Conservation (phyloP, 2,888 invertebrate genomes). For the Leptinotarsa haldemani region DNA sequence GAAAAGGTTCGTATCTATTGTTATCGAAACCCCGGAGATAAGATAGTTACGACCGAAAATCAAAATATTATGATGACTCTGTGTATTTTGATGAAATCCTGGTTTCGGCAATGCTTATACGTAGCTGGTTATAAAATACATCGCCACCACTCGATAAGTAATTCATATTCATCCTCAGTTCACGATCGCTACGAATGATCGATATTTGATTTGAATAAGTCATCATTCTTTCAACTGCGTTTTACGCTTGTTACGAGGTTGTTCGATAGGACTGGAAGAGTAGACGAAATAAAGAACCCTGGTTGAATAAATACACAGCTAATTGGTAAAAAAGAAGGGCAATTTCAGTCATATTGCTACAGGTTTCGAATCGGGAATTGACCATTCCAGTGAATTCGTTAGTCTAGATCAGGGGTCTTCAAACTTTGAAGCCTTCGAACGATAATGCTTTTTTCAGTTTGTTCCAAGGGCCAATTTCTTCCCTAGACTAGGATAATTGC, state of each 20-base stretch:
- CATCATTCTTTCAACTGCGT: background rate
- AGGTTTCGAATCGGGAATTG: too few relatives aligned
- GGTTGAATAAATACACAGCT: too few relatives aligned
- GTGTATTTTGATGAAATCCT: background rate
- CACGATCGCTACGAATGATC: background rate
- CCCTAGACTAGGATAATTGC: too few relatives aligned
- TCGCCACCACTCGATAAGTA: background rate
- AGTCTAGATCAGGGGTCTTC: too few relatives aligned
- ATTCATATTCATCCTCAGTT: background rate
- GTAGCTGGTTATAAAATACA: background rate
- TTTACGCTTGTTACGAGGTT: background rate
- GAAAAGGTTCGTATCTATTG: background rate
- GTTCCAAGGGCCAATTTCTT: too few relatives aligned
- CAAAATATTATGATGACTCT: background rate
- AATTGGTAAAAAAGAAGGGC: too few relatives aligned
- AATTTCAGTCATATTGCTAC: too few relatives aligned
- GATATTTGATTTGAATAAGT: background rate
- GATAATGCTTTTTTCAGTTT: too few relatives aligned
- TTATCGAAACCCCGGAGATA: background rate
- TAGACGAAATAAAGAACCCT: too few relatives aligned
- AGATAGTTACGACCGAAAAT: background rate
- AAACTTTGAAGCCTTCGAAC: too few relatives aligned
- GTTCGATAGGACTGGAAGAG: background rate
- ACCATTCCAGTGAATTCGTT: too few relatives aligned
- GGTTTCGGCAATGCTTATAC: background rate